These are phyloP conservation scores for Ageneiosus marmoratus DNA, from an alignment of 2,113 vertebrate species.

Conservation along the genomic window DNA sequence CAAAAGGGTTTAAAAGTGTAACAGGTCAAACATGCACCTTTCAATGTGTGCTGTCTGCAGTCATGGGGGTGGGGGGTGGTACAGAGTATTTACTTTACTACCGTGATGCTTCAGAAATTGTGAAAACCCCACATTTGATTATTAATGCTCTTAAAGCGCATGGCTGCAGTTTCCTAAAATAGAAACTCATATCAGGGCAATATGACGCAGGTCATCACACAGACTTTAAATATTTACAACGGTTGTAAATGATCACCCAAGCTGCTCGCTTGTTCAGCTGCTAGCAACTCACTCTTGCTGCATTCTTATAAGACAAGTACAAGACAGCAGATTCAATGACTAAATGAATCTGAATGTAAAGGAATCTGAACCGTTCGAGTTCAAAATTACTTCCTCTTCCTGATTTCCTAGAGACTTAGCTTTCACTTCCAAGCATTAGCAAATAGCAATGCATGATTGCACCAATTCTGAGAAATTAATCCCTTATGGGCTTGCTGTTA, in stretches of 20 bases:
- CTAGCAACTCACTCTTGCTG: background rate
- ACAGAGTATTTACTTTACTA: background rate
- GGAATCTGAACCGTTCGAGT: too few relatives aligned
- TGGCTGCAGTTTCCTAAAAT: constrained; percentile 39
- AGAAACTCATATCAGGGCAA: constrained; percentile 17
- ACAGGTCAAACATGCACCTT: background rate
- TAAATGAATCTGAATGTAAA: background rate
- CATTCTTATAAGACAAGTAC: too few relatives aligned
- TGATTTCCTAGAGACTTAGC: background rate
- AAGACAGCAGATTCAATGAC: background rate
- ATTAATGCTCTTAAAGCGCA: background rate
- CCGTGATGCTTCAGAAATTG: background rate
- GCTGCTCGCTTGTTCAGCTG: background rate
- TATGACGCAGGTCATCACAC: background rate
- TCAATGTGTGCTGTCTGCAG: background rate
- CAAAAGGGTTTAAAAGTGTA: background rate
- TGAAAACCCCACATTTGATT: background rate
- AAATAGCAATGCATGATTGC: background rate
- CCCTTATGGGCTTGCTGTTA: background rate
- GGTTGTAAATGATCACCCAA: background rate
- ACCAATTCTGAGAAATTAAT: background rate
- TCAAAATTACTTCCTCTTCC: background rate
- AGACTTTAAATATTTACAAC: constrained; percentile 20
- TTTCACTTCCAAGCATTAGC: background rate
- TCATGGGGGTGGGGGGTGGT: background rate